These are phyloP conservation scores for Drosophila bocqueti DNA, from an alignment of 1,140 invertebrate species.

Conservation along the genomic window DNA sequence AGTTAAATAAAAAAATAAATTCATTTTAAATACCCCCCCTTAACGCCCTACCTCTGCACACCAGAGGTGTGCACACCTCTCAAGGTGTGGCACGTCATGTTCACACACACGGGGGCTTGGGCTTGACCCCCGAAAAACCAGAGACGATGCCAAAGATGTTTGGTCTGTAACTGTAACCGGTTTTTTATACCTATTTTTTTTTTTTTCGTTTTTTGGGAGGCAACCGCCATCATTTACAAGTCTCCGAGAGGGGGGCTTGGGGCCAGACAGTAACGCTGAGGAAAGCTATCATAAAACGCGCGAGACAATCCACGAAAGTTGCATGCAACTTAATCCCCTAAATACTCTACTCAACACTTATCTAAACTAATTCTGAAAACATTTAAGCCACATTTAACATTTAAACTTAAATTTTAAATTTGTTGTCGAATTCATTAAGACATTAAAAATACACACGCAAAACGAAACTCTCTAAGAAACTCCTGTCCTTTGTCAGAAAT, in stretches of 20 bases:
- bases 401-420: too few species aligned
- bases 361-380: too few species aligned
- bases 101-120: conserved; percentile 16
- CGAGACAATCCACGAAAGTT: conserved; percentile 7
- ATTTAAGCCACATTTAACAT: too few species aligned
- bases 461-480: too few species aligned
- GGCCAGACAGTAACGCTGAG: conserved; percentile 3
- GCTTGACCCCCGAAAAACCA: conserved; percentile 72
- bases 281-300: conserved; percentile 25
- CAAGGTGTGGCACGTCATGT: conserved; percentile 55
- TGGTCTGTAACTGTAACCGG: conserved; percentile 74
- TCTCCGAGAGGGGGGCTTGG: background rate
- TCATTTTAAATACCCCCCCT: background rate
- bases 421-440: background rate
- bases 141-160: conserved; percentile 57
- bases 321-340: background rate
- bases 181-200: conserved; percentile 35
- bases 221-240: conserved; percentile 7
- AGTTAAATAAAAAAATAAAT: background rate
- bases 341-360: conserved; percentile 3
- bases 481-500: too few species aligned
- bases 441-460: background rate
- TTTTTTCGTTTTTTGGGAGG: conserved; percentile 13
- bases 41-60: background rate
- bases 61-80: too few species aligned